Base-by-base conservation (phyloP, 2,113 vertebrate genomes). In the Ariopsis seemanni region DNA sequence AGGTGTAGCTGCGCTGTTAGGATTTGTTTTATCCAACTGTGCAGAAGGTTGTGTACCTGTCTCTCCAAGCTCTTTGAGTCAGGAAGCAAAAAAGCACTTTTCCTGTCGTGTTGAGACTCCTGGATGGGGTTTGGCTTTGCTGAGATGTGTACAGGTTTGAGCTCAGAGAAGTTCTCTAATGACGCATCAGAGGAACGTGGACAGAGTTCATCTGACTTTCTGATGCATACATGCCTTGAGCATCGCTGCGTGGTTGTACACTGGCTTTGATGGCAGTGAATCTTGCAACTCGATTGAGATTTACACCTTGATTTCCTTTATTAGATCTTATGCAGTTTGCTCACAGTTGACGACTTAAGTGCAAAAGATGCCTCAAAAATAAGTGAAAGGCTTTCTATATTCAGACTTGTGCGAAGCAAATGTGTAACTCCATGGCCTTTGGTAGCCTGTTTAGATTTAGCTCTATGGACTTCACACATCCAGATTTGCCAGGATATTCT, bases 11-110 rank as follows among this genome's bases (percentile, higher is more conserved):
- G 93, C 91, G 93, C 90, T 92, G 93, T 95, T 95, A 95, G 92
- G 93, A 91, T 95, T 95, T 95, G 94, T 95, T 95, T 95, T 94
- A 94, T 95, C 94, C 94, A 92, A 94, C 93, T 93, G 95, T 94
- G 95, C 93, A 86, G 93, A 94, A 95, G 93, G 93, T 91, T 92
- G 93, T 95, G 94, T 94, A 94, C 92, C 93, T 93, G 94, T 95
- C 94, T 94, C 93, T 94, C 92, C 91, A 88, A 91, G 92, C 93
- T 93, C 93, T 95, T 94, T 94, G 92, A 93, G 93, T 94, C 81
- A 89, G 91, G 91, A 90, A 91, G 90, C 91, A 92, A 93, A 55
- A 93, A 94, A 95, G 94, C 62, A 90, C 91, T 95, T 93, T 93
- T 94, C 92, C 88, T 94, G 94, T 93, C 94, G 92, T 93, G 93